Percentiles rank a stretch among this genome's conserved stretches.
phyloP scores from a whole-genome alignment of 2,888 invertebrate genomes.

The Anthophora plumipes region DNA sequence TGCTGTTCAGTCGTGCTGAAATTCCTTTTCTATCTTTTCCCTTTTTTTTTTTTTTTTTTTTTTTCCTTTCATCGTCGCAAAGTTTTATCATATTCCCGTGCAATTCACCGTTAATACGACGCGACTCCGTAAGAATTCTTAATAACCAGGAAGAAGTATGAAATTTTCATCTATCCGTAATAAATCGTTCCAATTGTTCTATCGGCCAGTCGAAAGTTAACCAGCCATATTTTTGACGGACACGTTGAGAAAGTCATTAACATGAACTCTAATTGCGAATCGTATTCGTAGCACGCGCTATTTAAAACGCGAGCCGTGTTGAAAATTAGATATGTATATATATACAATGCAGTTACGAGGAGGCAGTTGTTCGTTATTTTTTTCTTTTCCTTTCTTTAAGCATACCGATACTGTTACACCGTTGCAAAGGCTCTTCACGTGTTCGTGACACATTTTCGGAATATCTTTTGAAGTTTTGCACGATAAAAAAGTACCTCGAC shows the following conservation, averaged over 20 bases:
- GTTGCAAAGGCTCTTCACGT: background rate
- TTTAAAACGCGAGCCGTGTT: slow-evolving; percentile 9
- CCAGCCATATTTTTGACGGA: background rate
- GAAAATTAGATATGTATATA: slow-evolving; percentile 5
- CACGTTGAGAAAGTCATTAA: slow-evolving; percentile 13
- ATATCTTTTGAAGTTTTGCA: background rate
- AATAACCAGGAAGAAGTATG: background rate
- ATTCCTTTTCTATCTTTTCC: slow-evolving; percentile 44
- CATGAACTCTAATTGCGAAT: background rate
- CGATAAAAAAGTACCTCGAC: background rate
- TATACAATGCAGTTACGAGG: background rate
- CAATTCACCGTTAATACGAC: background rate
- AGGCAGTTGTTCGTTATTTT: background rate
- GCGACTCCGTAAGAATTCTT: background rate
- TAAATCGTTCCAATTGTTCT: background rate
- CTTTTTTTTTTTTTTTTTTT: slow-evolving; percentile 5
- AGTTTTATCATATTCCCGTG: background rate
- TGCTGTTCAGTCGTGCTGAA: slow-evolving; percentile 68
- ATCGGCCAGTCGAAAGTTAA: background rate
- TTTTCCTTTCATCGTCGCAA: background rate
- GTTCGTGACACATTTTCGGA: background rate
- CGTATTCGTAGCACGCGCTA: slow-evolving; percentile 20
- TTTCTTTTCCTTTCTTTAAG: no score
- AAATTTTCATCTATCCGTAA: background rate
- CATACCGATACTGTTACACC: background rate